Percentiles rank a stretch among this genome's conserved stretches.
phyloP scores from a whole-genome alignment of 2,113 vertebrate genomes.

The Bostrychus sinensis region DNA sequence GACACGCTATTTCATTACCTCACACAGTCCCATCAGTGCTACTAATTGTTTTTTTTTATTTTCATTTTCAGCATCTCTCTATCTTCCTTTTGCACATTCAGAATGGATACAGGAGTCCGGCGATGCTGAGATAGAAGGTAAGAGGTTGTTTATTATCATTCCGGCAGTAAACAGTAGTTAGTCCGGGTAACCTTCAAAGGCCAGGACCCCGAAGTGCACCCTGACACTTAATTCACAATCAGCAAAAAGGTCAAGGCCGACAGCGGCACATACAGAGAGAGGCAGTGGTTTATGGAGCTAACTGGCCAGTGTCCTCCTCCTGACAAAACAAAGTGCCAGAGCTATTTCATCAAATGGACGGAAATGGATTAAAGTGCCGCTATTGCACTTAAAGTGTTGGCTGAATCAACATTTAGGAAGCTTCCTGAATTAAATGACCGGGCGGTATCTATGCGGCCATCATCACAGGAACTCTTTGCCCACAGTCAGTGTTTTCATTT shows the following conservation, averaged over 20 bases:
- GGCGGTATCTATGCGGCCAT: neutral
- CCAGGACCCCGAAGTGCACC: constrained; percentile 47
- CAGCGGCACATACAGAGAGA: constrained; percentile 33
- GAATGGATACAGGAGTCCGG: constrained; percentile 24
- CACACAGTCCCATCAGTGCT: constrained; percentile 59
- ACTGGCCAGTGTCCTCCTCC: constrained; percentile 33
- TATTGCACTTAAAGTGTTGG: constrained; percentile 11
- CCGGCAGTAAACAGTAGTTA: constrained; percentile 37
- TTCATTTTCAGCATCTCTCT: constrained; percentile 60
- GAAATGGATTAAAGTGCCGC: constrained; percentile 17
- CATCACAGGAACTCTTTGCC: neutral
- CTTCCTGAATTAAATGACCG: neutral
- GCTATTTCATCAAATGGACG: constrained; percentile 3
- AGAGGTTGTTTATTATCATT: constrained; percentile 47
- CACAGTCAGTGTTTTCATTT: neutral
- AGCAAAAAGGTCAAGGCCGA: constrained; percentile 66
- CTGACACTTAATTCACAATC: constrained; percentile 64
- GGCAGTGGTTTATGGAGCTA: constrained; percentile 42
- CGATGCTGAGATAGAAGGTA: constrained; percentile 4
- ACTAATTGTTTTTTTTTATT: constrained; percentile 72
- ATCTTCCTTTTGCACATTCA: constrained; percentile 42
- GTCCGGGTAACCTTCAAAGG: constrained; percentile 62
- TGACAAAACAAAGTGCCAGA: constrained; percentile 30
- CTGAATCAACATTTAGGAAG: neutral
- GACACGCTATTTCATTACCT: constrained; percentile 75